Base-by-base conservation (phyloP, 2,888 invertebrate species). In the Yponomeuta sedellus region DNA sequence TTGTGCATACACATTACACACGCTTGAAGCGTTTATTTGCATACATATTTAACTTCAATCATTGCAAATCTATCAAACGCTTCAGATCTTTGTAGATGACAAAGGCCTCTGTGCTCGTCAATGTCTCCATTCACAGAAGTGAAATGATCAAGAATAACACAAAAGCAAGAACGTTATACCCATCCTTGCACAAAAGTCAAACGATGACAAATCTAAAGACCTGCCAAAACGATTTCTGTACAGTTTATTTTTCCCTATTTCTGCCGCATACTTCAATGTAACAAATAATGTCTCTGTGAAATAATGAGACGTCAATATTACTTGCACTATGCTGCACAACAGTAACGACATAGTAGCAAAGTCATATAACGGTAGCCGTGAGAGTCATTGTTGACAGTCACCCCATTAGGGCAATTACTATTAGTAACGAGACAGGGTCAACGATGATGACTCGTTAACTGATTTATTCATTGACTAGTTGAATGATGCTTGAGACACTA, bases 301-400 rank as follows among this genome's bases (percentile, higher is more conserved):
- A 34, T 34, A 34, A 34, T 34, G 6, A 34, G 16, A 52, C 16
- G 16, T 5, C 44, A 12, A 52, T 52, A 52, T 16, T 52, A 52
- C 44, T 52, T 52, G 2, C 44, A 52, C 16, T 52, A 52, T 8
- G 6, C 34, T 34, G 8, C 34, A 34, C 44, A 52, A 52, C 16
- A 52, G 44, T 52, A 52, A 52, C 8, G 16, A 16, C 16, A 16
- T 12, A 52, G 44, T 52, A 16, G 12, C 44, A 52, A 12, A 52
- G 19, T 58, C 58, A 20, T 58, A 20, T 58, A 58, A 22, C 58
- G 58, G 58, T 58, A 58, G 19, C 44, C 58, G 58, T 58, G 58
- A 19, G 58, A 22, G 22, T 58, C 58, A 58, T 58, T 58, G 44
- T 52, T 52, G 44, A 52, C 16, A 52, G 16, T 52, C 44, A 52